Percentiles rank a stretch among this genome's conserved stretches.
phyloP scores from a whole-genome alignment of 2,797 vertebrate genomes.

The Percopsis omiscomaycus region DNA sequence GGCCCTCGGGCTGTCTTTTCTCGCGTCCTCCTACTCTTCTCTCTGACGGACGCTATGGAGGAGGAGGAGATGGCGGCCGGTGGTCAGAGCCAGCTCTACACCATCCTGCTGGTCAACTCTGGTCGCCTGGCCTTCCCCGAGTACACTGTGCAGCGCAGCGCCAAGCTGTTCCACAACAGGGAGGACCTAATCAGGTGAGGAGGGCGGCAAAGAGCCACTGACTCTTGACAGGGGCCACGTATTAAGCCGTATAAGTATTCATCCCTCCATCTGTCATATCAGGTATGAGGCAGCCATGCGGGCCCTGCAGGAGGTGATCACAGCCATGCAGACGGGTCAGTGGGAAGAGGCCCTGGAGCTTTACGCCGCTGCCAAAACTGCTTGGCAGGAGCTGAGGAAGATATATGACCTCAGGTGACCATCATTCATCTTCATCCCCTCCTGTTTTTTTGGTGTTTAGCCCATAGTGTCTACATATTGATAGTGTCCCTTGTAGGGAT shows the following conservation, averaged over 20 bases:
- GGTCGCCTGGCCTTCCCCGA: constrained; percentile 86
- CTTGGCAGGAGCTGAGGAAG: constrained; percentile 79
- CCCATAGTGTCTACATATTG: neutral
- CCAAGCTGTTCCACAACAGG: constrained; percentile 86
- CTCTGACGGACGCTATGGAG: constrained; percentile 84
- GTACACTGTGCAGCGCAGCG: constrained; percentile 80
- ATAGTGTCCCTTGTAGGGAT: neutral
- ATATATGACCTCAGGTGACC: constrained; percentile 83
- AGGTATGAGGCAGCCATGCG: constrained; percentile 86
- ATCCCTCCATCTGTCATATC: constrained; percentile 11
- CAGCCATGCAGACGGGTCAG: constrained; percentile 82
- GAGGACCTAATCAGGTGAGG: constrained; percentile 90
- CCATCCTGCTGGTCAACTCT: constrained; percentile 87
- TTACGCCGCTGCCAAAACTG: constrained; percentile 75
- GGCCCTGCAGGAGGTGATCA: constrained; percentile 81
- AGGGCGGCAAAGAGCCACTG: neutral
- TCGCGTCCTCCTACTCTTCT: constrained; percentile 89
- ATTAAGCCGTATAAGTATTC: neutral
- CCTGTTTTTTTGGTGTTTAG: constrained; percentile 10
- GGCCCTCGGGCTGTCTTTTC: constrained; percentile 86
- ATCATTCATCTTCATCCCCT: neutral
- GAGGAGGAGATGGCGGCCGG: constrained; percentile 88
- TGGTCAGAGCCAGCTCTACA: constrained; percentile 89
- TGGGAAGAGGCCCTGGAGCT: constrained; percentile 86
- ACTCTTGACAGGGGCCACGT: neutral